Percentiles rank a stretch among this genome's conserved stretches.
These are phyloP conservation scores for Scylla paramamosain DNA, from an alignment of 1,140 invertebrate genomes.

Conservation along the genomic window DNA sequence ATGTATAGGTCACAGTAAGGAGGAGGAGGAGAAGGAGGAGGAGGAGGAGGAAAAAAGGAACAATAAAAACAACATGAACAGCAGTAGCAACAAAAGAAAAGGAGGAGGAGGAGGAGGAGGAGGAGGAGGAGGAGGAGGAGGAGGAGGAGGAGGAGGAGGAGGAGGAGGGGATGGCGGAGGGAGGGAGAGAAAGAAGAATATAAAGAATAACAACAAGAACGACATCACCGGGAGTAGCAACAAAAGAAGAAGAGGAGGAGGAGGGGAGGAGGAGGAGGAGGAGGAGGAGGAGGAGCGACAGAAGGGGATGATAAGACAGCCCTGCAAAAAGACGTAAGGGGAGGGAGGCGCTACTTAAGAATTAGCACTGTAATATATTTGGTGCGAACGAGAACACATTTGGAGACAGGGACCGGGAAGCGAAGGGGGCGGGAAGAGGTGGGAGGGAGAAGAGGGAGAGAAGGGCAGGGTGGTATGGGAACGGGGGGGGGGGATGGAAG, in stretches of 20 bases:
- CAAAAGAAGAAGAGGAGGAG: too few relatives aligned
- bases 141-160: background rate
- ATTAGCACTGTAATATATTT: conserved; percentile 15
- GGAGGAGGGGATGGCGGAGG: too few relatives aligned
- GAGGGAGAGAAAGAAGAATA: too few relatives aligned
- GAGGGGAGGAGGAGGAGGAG: background rate
- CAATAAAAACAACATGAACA: too few relatives aligned
- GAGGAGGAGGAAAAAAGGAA: too few relatives aligned
- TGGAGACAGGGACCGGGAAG: background rate
- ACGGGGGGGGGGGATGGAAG: background rate
- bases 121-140: conserved; percentile 1
- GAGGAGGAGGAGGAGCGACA: background rate
- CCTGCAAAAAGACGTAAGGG: background rate
- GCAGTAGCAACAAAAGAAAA: too few relatives aligned
- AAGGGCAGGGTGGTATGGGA: background rate
- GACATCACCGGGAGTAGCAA: too few relatives aligned
- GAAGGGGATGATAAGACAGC: background rate
- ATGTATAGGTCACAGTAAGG: too few relatives aligned
- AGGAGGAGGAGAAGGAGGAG: too few relatives aligned
- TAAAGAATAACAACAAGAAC: too few relatives aligned
- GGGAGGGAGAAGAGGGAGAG: background rate
- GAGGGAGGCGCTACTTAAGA: background rate
- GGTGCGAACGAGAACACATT: background rate
- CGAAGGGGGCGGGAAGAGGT: background rate
- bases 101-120: background rate